Percentiles rank a stretch among this genome's conserved stretches.
phyloP scores from a whole-genome alignment of 1,140 invertebrate genomes.

The Pinna nobilis region DNA sequence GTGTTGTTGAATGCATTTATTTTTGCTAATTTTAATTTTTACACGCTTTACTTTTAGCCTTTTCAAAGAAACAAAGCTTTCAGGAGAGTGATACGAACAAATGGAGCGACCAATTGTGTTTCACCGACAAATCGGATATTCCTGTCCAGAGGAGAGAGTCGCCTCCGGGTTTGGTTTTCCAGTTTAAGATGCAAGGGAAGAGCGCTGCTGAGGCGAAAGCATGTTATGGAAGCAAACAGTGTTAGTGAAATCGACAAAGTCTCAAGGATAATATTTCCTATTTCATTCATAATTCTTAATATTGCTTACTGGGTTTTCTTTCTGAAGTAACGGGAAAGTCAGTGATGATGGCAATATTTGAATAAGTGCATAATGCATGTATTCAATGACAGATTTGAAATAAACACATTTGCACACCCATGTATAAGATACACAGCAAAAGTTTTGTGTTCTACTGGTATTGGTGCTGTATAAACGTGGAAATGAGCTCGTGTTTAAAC shows the following conservation, averaged over 20 bases:
- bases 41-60: too few relatives aligned
- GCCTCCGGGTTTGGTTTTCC: constrained; percentile 21
- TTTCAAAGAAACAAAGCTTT: neutral
- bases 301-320: constrained; percentile 73
- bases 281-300: constrained; percentile 76
- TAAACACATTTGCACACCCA: too few relatives aligned
- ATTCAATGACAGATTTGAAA: too few relatives aligned
- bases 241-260: constrained; percentile 77
- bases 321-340: constrained; percentile 1
- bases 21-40: too few relatives aligned
- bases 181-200: constrained; percentile 27
- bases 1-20: too few relatives aligned
- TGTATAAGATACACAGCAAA: too few relatives aligned
- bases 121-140: constrained; percentile 27
- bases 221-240: constrained; percentile 54
- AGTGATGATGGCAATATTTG: neutral
- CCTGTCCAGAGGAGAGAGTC: constrained; percentile 21
- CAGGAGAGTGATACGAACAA: neutral
- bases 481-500: too few relatives aligned
- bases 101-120: too few relatives aligned
- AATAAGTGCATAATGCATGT: too few relatives aligned
- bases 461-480: too few relatives aligned
- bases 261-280: constrained; percentile 76
- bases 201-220: constrained; percentile 10
- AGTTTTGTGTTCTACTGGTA: too few relatives aligned